A percentile compares a stretch with the other conserved stretches of the same genome.
These are phyloP conservation scores for Sebastiscus albofasciatus DNA, from an alignment of 2,797 vertebrate genomes.

Conservation along the genomic window DNA sequence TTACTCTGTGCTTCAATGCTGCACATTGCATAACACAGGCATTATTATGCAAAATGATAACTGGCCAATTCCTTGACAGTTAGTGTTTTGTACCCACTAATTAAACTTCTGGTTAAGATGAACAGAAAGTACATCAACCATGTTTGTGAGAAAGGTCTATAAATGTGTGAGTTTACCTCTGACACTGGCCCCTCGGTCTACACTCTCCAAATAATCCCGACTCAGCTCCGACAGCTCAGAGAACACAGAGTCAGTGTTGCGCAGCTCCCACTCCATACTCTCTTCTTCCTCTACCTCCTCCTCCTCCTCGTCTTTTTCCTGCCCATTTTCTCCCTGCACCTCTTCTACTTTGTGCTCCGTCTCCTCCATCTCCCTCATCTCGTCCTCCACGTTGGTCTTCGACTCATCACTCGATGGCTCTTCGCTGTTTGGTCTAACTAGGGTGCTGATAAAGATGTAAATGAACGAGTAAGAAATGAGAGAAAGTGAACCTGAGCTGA, in stretches of 20 bases:
- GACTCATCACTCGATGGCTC: constrained; percentile 8
- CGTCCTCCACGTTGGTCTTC: constrained; percentile 57
- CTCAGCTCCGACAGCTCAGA: constrained; percentile 86
- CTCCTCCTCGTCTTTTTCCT: constrained; percentile 39
- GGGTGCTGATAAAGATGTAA: constrained; percentile 53
- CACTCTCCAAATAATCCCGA: constrained; percentile 83
- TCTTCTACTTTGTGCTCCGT: constrained; percentile 10
- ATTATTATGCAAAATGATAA: neutral
- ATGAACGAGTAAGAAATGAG: neutral
- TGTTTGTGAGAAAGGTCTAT: neutral
- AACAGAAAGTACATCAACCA: neutral
- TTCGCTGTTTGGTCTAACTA: constrained; percentile 27
- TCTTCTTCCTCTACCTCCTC: constrained; percentile 70
- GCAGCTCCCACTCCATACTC: constrained; percentile 81
- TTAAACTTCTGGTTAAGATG: neutral
- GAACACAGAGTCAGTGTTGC: constrained; percentile 86
- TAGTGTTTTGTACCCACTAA: neutral
- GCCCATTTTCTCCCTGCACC: constrained; percentile 4
- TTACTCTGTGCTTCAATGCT: neutral
- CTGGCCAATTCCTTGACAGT: neutral
- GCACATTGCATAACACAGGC: neutral
- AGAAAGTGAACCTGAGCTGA: neutral
- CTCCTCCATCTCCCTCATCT: constrained; percentile 44
- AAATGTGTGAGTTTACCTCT: constrained; percentile 68
- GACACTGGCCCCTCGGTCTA: constrained; percentile 82